Evolutionary conservation across 2,113 vertebrate species (phyloP), one percentile per base, ranked within the genome.

Genomic region (Actenoides hombroni): DNA sequence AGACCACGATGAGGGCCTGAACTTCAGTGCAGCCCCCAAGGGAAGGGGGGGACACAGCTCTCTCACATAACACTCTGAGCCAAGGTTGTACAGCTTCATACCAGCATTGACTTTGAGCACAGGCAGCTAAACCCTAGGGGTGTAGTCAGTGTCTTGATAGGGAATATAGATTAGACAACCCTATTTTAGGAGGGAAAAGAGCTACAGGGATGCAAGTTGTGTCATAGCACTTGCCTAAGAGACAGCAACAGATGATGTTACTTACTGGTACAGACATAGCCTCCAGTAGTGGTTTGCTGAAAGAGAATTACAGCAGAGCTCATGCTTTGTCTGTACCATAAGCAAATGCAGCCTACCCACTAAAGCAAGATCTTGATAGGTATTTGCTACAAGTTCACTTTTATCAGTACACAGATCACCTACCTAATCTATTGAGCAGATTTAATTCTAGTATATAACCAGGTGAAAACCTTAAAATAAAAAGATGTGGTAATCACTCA

Each of bases 41-140:
- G 17, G 28, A 67, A 86, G 13, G 0, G 3, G 3, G 3, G 2
- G 4, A 3, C 7, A 40, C 59, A 8, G 24, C 3, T 33, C 17
- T 28, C 24, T 16, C 31, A 35, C 40, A n/a, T 24, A 25, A 1
- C 8, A 3, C n/a, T 70, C 65, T 13, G n/a, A 82, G 24, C 13
- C 13, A 35, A 48, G 7, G 24, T n/a, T 69, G 9, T 69, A 39
- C 54, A 51, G 35, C 44, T 59, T 13, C 13, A 9, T 33, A 11
- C 10, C 21, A 25, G 9, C 57, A 21, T 21, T 42, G 46, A 76
- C 28, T 33, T 18, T 39, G 28, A 40, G 26, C 26, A 20, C 9
- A 25, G 17, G 8, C 46, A 81, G 31, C 15, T 37, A 73, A 79
- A 16, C 35, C 74, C 59, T 44, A 0, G 3, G 33, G 10, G 5